Evolutionary conservation across 1,140 invertebrate species (phyloP), one percentile per base, ranked within the genome.

Genomic region (Batillaria attramentaria): DNA sequence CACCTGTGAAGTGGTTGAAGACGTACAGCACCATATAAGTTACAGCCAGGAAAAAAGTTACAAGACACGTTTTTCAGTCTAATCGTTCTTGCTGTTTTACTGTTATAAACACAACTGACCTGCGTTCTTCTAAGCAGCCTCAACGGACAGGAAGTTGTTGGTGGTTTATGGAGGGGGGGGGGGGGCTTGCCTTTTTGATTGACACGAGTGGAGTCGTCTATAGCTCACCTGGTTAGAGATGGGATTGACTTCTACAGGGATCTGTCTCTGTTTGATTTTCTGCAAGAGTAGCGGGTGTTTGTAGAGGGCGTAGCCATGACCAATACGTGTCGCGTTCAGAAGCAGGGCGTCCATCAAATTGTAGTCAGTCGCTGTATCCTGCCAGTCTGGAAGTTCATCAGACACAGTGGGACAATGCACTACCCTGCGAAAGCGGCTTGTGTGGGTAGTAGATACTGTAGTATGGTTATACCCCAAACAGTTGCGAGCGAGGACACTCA

Each of bases 161-260:
- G n/a, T n/a, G n/a, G n/a, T n/a, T n/a, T n/a, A n/a, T n/a, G n/a
- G n/a, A n/a, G n/a, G n/a, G n/a, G n/a, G n/a, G n/a, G n/a, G n/a
- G n/a, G n/a, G 10, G 8, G 8, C 31, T 28, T 6, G 57, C n/a
- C 57, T 62, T 62, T 28, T 13, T 8, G 6, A 62, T 6, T 13
- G 46, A 50, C 46, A 50, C 24, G 28, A 16, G 33, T 28, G 28
- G 16, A 62, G 16, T 62, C n/a, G 0, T 28, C 18, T 35, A 1
- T 35, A 39, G 35, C 0, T 77, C 65, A 92, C 92, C 88, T 93
- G 92, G 82, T 93, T 93, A 31, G 92, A 93, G 62, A 97, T 93
- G 0, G 96, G 95, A 88, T 95, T 96, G 0, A 96, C 91, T 91
- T 97, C 96, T 6, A 97, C 88, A 10, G 95, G 94, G 76, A 97